These are phyloP conservation scores for Plectrocnemia conspersa DNA, from an alignment of 1,140 invertebrate species.

Conservation along the genomic window DNA sequence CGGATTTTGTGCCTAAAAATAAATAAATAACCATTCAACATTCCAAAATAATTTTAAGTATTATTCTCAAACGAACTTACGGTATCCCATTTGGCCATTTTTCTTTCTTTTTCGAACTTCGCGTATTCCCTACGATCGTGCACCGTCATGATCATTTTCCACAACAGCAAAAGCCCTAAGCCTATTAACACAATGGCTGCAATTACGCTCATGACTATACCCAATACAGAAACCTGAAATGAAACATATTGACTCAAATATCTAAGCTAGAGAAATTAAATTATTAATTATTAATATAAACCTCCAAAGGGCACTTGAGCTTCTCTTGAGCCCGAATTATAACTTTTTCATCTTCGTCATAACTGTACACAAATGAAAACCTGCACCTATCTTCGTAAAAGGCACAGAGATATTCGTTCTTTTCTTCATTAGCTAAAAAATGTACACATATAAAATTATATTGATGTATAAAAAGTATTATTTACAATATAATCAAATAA, in stretches of 20 bases:
- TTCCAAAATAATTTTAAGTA: neutral
- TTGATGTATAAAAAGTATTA: neutral
- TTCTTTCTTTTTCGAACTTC: conserved; percentile 92
- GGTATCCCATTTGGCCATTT: conserved; percentile 93
- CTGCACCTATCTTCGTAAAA: conserved; percentile 80
- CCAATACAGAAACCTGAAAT: conserved; percentile 61
- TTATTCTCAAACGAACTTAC: conserved; percentile 52
- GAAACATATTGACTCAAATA: too few species aligned
- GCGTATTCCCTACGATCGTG: conserved; percentile 95
- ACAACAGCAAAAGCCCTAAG: conserved; percentile 82
- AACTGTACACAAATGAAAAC: conserved; percentile 73
- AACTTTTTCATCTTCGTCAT: conserved; percentile 46
- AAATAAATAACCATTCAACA: conserved; percentile 27
- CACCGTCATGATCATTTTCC: conserved; percentile 94
- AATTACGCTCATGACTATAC: conserved; percentile 93
- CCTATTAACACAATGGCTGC: conserved; percentile 87
- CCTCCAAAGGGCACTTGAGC: conserved; percentile 73
- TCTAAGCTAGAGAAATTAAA: too few species aligned
- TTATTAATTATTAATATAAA: too few species aligned
- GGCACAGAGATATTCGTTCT: conserved; percentile 69
- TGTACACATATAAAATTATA: neutral
- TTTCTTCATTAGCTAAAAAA: conserved; percentile 61
- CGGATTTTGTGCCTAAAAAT: conserved; percentile 89
- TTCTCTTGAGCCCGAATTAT: conserved; percentile 68
- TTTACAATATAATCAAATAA: conserved; percentile 1